Base-by-base conservation (phyloP, 2,113 vertebrate genomes). In the Balaeniceps rex region DNA sequence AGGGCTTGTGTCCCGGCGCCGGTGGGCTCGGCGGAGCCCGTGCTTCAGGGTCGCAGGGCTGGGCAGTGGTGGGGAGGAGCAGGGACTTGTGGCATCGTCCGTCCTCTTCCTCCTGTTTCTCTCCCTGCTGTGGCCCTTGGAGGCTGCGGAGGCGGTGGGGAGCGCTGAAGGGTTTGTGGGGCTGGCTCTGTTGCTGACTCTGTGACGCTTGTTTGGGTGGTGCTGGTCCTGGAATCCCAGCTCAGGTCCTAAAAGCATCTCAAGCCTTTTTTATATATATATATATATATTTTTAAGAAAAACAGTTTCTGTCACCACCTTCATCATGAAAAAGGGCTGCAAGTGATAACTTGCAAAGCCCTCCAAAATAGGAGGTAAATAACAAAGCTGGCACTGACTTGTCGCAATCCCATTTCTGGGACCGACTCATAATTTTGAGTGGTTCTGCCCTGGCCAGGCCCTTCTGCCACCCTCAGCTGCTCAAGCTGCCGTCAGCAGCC, bases 351-450 rank as follows among this genome's bases (percentile, higher is more conserved):
- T 40, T 22, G 69, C 46, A 19, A 31, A 65, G 3, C 21, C 19
- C 15, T 68, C 44, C 5, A 5, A 12, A 46, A 26, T 0, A 2
- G 52, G 61, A 70, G 65, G 71, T 4, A 47, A 26, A n/a, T 6
- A 9, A 44, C 66, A 19, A 40, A 63, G 8, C 61, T 13, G 36
- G 75, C 58, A 22, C 25, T 1, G 2, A 3, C 26, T 40, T 2
- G 72, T 2, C 2, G 4, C 36, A n/a, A 0, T 10, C 25, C 87
- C 46, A 6, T 19, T 68, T 4, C 29, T 66, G 87, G 83, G 80
- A 1, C 38, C 4, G 75, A 4, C 54, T 7, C 2, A 3, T 21
- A 38, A 1, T n/a, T 77, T 1, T 1, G 44, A 2, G 54, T 0
- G 38, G 42, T 14, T 38, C 70, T 52, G 69, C 72, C 72, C 42